Conservation (phyloP, 1,140 invertebrate genomes). For the Drosophila gunungcola region DNA sequence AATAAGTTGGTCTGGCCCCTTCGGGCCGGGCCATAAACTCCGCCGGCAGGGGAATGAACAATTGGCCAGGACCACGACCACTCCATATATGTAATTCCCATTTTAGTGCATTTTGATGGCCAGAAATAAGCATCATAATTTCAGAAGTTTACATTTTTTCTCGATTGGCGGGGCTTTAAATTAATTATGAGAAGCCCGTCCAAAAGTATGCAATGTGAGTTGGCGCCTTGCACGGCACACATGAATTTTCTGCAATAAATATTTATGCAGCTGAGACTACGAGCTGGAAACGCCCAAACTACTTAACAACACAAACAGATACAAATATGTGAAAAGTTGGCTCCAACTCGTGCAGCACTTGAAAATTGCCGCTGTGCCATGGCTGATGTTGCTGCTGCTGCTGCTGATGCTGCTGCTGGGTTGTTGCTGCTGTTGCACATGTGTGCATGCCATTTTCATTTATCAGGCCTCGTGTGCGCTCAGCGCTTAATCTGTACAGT, state of each 20-base stretch:
- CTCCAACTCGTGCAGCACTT: constrained; percentile 52
- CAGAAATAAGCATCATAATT: constrained; percentile 48
- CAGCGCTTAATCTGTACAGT: constrained; percentile 65
- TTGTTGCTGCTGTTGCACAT: constrained; percentile 23
- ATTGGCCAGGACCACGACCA: constrained; percentile 10
- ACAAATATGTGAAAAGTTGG: constrained; percentile 80
- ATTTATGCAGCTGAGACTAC: constrained; percentile 74
- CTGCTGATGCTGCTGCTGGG: constrained; percentile 4
- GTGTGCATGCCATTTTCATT: constrained; percentile 68
- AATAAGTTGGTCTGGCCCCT: constrained; percentile 61
- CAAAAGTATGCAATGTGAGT: constrained; percentile 43
- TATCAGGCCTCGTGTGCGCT: constrained; percentile 61
- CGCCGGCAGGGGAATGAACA: constrained; percentile 14
- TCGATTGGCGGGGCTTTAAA: constrained; percentile 39
- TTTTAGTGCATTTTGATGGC: constrained; percentile 51
- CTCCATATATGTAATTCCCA: constrained; percentile 27
- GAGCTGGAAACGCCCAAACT: constrained; percentile 53
- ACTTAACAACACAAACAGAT: constrained; percentile 82
- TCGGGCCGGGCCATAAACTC: constrained; percentile 61
- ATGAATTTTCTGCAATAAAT: constrained; percentile 76
- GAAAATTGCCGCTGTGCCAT: constrained; percentile 36
- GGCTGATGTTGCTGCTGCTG: constrained; percentile 13
- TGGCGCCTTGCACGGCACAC: constrained; percentile 24
- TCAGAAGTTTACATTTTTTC: constrained; percentile 41
- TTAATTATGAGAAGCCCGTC: constrained; percentile 36